These are phyloP conservation scores for Drosophila limbata DNA, from an alignment of 2,888 invertebrate genomes.

Conservation along the genomic window DNA sequence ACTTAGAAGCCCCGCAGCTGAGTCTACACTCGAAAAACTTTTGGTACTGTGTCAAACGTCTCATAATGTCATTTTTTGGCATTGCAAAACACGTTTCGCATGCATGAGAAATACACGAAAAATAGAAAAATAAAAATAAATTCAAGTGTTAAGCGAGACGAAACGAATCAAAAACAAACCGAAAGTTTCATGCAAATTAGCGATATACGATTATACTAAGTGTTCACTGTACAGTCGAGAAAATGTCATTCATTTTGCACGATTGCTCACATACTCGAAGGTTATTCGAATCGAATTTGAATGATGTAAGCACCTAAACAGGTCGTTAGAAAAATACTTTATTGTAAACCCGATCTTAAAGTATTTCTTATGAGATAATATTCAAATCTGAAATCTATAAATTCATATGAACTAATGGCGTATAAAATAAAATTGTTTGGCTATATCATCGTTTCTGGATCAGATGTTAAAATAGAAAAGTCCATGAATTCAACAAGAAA, in stretches of 20 bases:
- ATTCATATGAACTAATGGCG: too few relatives aligned
- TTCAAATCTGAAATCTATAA: too few relatives aligned
- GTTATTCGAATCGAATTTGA: constrained; percentile 34
- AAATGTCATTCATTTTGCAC: constrained; percentile 48
- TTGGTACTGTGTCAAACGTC: constrained; percentile 18
- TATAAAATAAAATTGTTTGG: too few relatives aligned
- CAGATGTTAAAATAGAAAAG: too few relatives aligned
- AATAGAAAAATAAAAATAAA: constrained; percentile 22
- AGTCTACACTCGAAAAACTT: constrained; percentile 15
- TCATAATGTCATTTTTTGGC: constrained; percentile 34
- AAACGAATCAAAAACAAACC: constrained; percentile 31
- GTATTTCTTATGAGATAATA: not conserved
- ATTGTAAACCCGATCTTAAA: constrained; percentile 2
- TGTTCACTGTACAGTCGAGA: constrained; percentile 20
- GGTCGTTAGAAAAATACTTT: constrained; percentile 12
- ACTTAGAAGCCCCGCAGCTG: constrained; percentile 22
- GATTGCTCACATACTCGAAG: constrained; percentile 24
- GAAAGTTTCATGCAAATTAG: constrained; percentile 52
- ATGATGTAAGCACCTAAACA: constrained; percentile 51
- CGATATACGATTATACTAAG: constrained; percentile 19
- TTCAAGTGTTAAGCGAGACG: constrained; percentile 50
- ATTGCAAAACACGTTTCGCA: constrained; percentile 72
- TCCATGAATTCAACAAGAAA: not conserved
- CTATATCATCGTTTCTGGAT: too few relatives aligned
- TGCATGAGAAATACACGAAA: constrained; percentile 49